Conservation (phyloP, 1,140 invertebrate genomes). For the Philotrypesis tridentata region DNA sequence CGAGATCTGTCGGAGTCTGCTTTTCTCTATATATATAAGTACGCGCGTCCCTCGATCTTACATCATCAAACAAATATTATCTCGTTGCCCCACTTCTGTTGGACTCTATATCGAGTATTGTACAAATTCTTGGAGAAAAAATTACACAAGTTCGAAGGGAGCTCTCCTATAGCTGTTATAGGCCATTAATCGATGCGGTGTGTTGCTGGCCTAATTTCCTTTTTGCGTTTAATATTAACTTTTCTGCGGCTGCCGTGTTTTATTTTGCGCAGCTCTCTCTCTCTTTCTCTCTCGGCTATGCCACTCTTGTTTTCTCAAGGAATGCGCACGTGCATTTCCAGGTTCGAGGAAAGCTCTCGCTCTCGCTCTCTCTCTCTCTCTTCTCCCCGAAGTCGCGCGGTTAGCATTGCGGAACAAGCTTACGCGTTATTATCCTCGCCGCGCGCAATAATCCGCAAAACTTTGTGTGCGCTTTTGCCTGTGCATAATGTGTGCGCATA, state of each 20-base stretch:
- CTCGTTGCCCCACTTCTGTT: not conserved
- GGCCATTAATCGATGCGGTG: not conserved
- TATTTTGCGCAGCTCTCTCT: no score
- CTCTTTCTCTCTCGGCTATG: no score
- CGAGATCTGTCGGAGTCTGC: not conserved
- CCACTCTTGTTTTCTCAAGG: no score
- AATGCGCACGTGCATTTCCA: no score
- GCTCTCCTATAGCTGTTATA: not conserved
- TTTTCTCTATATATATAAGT: no score
- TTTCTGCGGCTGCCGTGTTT: no score
- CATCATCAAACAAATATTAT: not conserved
- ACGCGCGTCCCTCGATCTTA: not conserved
- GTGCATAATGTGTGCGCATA: not conserved
- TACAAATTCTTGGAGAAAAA: no score
- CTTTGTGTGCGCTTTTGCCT: not conserved
- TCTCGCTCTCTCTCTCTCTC: no score
- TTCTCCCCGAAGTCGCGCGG: no score
- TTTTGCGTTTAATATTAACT: not conserved
- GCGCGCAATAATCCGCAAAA: not conserved
- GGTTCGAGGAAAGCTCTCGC: no score
- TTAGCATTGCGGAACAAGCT: not conserved
- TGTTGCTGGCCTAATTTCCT: no score
- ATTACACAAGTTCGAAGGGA: not conserved
- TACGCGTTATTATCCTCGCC: not conserved
- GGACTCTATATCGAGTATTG: not conserved